Percentiles rank a stretch among this genome's conserved stretches.
phyloP scores from a whole-genome alignment of 2,113 vertebrate genomes.

The Cyanoderma ruficeps region DNA sequence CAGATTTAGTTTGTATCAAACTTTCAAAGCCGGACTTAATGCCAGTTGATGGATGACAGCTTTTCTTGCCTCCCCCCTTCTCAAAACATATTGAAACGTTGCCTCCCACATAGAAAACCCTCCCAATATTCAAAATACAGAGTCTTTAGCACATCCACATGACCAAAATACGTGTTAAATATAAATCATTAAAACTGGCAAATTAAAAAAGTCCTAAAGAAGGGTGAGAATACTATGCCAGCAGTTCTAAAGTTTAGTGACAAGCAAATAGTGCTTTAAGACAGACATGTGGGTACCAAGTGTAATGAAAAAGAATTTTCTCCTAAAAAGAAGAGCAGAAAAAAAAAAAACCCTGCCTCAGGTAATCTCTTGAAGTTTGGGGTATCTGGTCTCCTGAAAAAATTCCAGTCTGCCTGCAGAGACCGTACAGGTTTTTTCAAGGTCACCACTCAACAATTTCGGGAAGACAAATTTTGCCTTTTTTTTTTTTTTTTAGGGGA shows the following conservation, averaged over 20 bases:
- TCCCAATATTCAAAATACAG: neutral
- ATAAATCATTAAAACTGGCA: neutral
- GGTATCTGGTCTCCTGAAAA: neutral
- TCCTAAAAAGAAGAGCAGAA: neutral
- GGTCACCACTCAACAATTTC: constrained; percentile 6
- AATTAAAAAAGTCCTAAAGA: neutral
- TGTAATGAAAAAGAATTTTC: constrained; percentile 21
- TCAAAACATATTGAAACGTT: neutral
- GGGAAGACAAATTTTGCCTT: neutral
- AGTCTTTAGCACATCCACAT: neutral
- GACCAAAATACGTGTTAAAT: neutral
- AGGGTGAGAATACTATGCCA: neutral
- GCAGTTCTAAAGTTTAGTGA: neutral
- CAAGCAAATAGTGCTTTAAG: neutral
- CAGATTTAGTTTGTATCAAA: constrained; percentile 72
- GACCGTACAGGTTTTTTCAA: neutral
- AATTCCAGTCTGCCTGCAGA: neutral
- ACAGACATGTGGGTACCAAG: neutral
- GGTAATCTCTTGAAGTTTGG: neutral
- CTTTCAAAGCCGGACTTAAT: constrained; percentile 64
- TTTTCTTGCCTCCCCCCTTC: constrained; percentile 9
- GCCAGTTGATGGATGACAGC: constrained; percentile 63
- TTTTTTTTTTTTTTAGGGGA: neutral
- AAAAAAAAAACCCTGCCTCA: neutral
- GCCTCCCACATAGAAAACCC: neutral